These are phyloP conservation scores for Illadopsis cleaveri DNA, from an alignment of 2,113 vertebrate genomes.

Conservation along the genomic window DNA sequence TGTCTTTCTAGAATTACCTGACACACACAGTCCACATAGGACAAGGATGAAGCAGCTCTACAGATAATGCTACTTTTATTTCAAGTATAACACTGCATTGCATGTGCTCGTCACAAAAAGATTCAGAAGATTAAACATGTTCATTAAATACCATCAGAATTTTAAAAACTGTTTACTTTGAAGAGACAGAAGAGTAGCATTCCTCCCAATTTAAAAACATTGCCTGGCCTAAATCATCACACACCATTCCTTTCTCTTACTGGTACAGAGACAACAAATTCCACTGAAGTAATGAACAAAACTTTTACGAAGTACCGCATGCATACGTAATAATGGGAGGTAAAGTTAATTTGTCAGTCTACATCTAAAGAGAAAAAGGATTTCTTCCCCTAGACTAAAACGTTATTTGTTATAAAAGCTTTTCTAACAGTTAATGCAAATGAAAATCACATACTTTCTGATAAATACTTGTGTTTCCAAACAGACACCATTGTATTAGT, in stretches of 20 bases:
- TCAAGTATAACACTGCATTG: neutral
- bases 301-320: rapidly evolving
- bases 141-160: neutral
- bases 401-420: neutral
- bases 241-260: neutral
- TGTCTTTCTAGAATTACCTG: neutral
- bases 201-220: neutral
- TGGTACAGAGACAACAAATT: neutral
- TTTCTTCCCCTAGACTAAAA: neutral
- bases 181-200: neutral
- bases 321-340: neutral
- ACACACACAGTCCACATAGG: neutral
- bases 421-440: neutral
- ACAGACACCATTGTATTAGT: neutral
- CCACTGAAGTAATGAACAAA: neutral
- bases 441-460: neutral
- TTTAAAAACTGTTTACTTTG: neutral
- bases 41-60: neutral
- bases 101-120: neutral
- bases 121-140: neutral
- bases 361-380: neutral
- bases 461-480: neutral
- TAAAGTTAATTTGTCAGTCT: neutral
- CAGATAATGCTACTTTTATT: neutral
- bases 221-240: neutral